Evolutionary conservation across 2,888 invertebrate genomes (phyloP), one percentile per base, ranked within the genome.

Genomic region (Rhingia rostrata): DNA sequence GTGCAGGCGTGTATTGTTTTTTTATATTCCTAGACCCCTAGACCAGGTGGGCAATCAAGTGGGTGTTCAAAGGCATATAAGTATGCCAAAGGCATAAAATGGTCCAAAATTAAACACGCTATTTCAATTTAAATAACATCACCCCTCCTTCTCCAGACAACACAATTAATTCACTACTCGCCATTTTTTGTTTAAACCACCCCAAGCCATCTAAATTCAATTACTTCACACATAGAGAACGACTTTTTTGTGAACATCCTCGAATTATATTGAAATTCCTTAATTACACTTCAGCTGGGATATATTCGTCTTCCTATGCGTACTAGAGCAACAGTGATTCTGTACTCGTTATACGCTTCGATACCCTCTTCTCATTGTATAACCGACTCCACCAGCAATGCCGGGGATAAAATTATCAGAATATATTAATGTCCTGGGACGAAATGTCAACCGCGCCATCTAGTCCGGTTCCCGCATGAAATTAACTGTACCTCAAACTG

Each of bases 401-500:
- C 10, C 49, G 12, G 32, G 45, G 39, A 67, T 75, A 70, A 75
- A 80, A 61, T 74, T 35, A 69, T 66, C 51, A 47, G 54, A 67
- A 77, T 53, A 72, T 66, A 67, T 73, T 73, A 73, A 63, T 56
- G 72, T 67, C 56, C 33, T 30, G 41, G 72, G 72, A 78, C 66
- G 22, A 67, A 78, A 73, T 54, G 61, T 49, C 67, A 78, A 67
- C 66, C 72, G 63, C 66, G 66, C 43, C 41, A 66, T 10, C 14
- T 22, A 49, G 43, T 47, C 9, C 10, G 14, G 49, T 4, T 77
- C 22, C 43, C 7, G 51, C 63, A 73, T 69, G 54, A 63, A 83
- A 69, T 73, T 73, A 67, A 78, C 72, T 61, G 61, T 67, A 37
- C 64, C 64, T 53, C 41, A 45, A 77, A 54, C 22, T 49, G 43